Evolutionary conservation across 2,797 vertebrate genomes (phyloP), one percentile per base, ranked within the genome.

Genomic region (Premnoplex brunnescens): DNA sequence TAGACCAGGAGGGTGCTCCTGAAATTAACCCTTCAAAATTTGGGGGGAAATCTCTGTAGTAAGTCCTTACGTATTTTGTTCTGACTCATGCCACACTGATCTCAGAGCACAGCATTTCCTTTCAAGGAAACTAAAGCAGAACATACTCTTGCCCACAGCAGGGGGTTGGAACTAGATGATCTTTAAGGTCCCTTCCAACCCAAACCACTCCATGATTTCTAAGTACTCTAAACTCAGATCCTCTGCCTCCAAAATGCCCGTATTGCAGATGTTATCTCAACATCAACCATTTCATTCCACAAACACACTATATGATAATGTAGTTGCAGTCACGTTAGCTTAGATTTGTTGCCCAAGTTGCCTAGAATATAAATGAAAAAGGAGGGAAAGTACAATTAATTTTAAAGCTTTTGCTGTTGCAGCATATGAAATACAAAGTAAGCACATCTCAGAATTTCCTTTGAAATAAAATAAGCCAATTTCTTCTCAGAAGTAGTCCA

Each of bases 401-500:
- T 76, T 71, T 67, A 91, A 63, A 63, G 28, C 2, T 52, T 91
- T 59, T 75, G 28, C 56, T 81, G 49, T 63, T 88, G 34, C 30
- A 73, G 39, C 12, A 19, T 54, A 69, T 46, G 32, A 88, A 82
- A 58, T 21, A 84, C 7, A 34, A 11, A 79, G 15, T 56, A 87
- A 85, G 49, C 34, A 63, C 26, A 60, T 58, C 62, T 82, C 16
- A 71, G 28, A 73, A 62, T 71, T 82, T 91, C 36, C 43, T 82
- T 85, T 73, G 30, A 90, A 66, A 80, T 79, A 94, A 68, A 91
- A 55, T 27, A 94, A 55, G 43, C 14, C 39, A 69, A 49, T 56
- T 91, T 89, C 48, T 75, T 28, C 37, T 86, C 71, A 85, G 54
- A 85, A 91, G 46, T 87, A 71, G 32, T 39, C 32, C 69, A 5